Evolutionary conservation across 1,140 invertebrate genomes (phyloP).

Genomic region (Pteromalus puparum): DNA sequence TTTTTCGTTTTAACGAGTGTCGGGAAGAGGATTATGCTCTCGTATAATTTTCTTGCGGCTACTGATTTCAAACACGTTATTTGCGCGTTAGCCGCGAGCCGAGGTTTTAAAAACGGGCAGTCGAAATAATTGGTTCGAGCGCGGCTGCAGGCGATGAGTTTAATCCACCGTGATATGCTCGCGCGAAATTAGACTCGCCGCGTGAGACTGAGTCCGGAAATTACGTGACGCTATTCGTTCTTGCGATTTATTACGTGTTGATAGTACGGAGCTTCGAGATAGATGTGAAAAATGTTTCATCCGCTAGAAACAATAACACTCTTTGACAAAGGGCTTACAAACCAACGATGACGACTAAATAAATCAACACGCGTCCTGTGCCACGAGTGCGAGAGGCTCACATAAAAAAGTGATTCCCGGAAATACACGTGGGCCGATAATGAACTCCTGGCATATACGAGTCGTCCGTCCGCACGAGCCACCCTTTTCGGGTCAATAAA

Average conservation of each 20-base stretch:
- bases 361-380: background rate
- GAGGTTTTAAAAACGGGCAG: background rate
- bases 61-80: no score
- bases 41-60: no score
- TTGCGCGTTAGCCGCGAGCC: no score
- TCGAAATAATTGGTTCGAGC: conserved; percentile 13
- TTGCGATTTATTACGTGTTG: no score
- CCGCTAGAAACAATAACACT: background rate
- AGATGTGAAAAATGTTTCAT: background rate
- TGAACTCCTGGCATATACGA: background rate
- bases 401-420: background rate
- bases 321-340: background rate
- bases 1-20: background rate
- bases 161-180: no score
- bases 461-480: background rate
- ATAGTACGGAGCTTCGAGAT: no score
- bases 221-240: no score
- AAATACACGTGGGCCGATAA: background rate
- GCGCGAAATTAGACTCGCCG: no score
- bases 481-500: conserved; percentile 24
- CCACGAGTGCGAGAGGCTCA: no score
- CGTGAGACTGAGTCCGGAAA: no score
- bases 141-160: no score
- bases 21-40: no score
- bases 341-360: background rate